Conservation (phyloP, 2,888 invertebrate genomes). For the Euzetes globulus region DNA sequence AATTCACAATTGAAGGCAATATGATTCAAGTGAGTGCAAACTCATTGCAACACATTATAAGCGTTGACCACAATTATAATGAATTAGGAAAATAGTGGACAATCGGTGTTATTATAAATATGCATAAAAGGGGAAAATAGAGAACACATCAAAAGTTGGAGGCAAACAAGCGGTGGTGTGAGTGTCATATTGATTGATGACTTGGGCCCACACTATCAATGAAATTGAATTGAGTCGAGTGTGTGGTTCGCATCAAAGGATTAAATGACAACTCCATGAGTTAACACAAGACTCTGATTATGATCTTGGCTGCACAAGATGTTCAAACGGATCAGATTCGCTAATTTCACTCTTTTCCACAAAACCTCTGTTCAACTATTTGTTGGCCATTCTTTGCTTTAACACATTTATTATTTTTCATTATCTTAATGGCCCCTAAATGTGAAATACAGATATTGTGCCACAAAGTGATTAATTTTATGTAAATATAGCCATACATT, state of each 20-base stretch:
- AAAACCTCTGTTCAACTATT: not conserved
- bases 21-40: slow-evolving; percentile 9
- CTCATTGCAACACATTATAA: not conserved
- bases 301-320: slow-evolving; percentile 12
- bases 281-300: not conserved
- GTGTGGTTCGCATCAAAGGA: slow-evolving; percentile 24
- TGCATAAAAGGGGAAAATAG: slow-evolving; percentile 5
- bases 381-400: not conserved
- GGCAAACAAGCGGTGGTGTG: not conserved
- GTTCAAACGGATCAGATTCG: slow-evolving; percentile 2
- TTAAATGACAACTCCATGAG: slow-evolving; percentile 24
- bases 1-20: not conserved
- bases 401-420: slow-evolving; percentile 23
- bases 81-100: slow-evolving; percentile 10
- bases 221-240: slow-evolving; percentile 21
- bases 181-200: slow-evolving; percentile 19
- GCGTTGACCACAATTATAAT: slow-evolving; percentile 5
- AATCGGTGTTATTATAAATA: slow-evolving; percentile 1
- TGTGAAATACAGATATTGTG: not conserved
- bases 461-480: not conserved
- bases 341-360: not conserved
- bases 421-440: slow-evolving; percentile 8
- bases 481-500: not conserved
- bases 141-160: not conserved
- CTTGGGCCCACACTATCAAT: slow-evolving; percentile 11